Evolutionary conservation across 2,888 invertebrate genomes (phyloP), one percentile per base, ranked within the genome.

Genomic region (Cantharis rustica): DNA sequence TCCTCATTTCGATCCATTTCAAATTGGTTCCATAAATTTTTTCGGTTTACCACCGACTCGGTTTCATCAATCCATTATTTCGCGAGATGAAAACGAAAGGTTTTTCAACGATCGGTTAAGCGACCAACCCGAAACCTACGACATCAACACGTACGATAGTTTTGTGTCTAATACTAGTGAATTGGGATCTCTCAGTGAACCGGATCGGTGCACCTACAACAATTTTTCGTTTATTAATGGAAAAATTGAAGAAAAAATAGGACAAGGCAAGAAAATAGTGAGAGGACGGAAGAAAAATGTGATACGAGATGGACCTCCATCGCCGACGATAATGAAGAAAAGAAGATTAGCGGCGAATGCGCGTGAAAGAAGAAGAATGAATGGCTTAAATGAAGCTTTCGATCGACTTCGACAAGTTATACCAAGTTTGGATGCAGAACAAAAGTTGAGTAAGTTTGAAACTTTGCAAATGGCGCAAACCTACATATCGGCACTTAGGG

Each of bases 381-480:
- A 93, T 86, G 92, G 92, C 75, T 87, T 94, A 75, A 94, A 94
- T 86, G 92, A 92, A 80, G 94, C 94, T 0, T 94, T 94, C 84
- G 94, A 94, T 85, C 89, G 91, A 79, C 88, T 94, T 2, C 86
- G 94, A 31, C 91, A 92, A 82, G 93, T 94, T 10, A 91, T 94
- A 68, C 94, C 94, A 0, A 91, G 92, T 23, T 87, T 93, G 68
- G 92, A 93, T 16, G 92, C 91, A 75, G 93, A 94, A 83, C 90
- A 92, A 77, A 93, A 93, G 86, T 88, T 94, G 74, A 93, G 93
- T 82, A 94, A 94, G 86, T 94, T 92, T 84, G 94, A 94, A 86
- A 94, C 94, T n/a, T 87, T 94, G 31, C 94, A 94, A 87, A 94
- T 94, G 94, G 94, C 94, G 0, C 94, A 94, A 84, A 93, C 92